Percentiles rank a stretch among this genome's conserved stretches.
Evolutionary conservation across 1,140 invertebrate genomes (phyloP).

Genomic region (Cecropterus lyciades): DNA sequence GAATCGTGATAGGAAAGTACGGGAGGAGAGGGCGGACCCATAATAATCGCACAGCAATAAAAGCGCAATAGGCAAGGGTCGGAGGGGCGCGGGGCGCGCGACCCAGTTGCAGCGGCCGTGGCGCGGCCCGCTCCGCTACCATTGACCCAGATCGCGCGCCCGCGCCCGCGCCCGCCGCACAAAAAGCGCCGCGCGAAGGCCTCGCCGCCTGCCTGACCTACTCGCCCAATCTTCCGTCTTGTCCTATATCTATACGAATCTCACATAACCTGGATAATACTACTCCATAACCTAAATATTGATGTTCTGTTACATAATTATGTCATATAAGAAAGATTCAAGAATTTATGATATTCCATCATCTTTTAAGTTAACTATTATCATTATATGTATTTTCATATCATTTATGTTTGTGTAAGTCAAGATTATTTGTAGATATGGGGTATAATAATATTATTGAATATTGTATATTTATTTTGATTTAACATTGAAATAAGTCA

Average conservation of each 20-base stretch:
- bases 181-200: slow-evolving; percentile 41
- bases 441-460: no score
- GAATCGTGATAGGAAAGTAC: neutral
- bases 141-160: slow-evolving; percentile 66
- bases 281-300: neutral
- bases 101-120: slow-evolving; percentile 55
- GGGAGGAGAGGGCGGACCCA: slow-evolving; percentile 37
- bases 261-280: neutral
- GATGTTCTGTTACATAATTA: neutral
- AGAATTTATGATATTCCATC: neutral
- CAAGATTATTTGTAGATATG: no score
- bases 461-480: no score
- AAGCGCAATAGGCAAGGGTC: slow-evolving; percentile 45
- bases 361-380: no score
- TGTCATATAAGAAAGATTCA: no score
- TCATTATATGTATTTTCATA: no score
- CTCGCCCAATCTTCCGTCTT: slow-evolving; percentile 39
- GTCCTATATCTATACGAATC: neutral
- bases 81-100: slow-evolving; percentile 40
- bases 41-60: slow-evolving; percentile 47
- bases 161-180: slow-evolving; percentile 45
- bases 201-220: slow-evolving; percentile 51
- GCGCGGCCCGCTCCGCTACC: slow-evolving; percentile 59
- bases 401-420: no score
- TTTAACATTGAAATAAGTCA: no score